These are phyloP conservation scores for Aleiodes alternator DNA, from an alignment of 2,888 invertebrate species.

Conservation along the genomic window DNA sequence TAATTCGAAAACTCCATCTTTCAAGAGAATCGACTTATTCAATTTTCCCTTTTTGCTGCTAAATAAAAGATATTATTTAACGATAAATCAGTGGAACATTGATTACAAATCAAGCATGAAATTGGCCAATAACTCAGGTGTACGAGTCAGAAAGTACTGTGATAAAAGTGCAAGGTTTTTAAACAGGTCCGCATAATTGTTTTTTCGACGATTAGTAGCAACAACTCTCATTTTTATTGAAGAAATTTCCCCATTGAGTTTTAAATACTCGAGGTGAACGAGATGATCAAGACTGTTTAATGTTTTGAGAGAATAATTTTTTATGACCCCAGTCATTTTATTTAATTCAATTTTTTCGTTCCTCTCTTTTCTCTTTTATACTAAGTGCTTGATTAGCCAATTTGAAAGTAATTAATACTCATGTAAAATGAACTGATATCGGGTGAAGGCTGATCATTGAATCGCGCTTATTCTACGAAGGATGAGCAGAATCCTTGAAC, in stretches of 20 bases:
- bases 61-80: background rate
- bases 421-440: conserved; percentile 15
- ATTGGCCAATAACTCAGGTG: conserved; percentile 20
- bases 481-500: conserved; percentile 38
- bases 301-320: conserved; percentile 4
- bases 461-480: conserved; percentile 25
- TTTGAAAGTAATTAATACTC: conserved; percentile 43
- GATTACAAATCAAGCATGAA: conserved; percentile 10
- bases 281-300: conserved; percentile 12
- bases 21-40: no score
- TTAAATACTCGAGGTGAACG: conserved; percentile 6
- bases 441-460: conserved; percentile 36
- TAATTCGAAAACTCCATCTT: no score
- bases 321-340: background rate
- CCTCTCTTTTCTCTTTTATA: background rate
- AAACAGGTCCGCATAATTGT: conserved; percentile 6
- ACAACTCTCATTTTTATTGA: background rate
- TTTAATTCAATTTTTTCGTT: background rate
- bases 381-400: conserved; percentile 35
- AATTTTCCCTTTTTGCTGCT: no score
- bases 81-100: conserved; percentile 12
- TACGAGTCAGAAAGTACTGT: conserved; percentile 1
- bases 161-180: conserved; percentile 19
- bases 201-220: no score
- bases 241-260: background rate